These are phyloP conservation scores for Brienomyrus brachyistius DNA, from an alignment of 2,113 vertebrate species.

Conservation along the genomic window DNA sequence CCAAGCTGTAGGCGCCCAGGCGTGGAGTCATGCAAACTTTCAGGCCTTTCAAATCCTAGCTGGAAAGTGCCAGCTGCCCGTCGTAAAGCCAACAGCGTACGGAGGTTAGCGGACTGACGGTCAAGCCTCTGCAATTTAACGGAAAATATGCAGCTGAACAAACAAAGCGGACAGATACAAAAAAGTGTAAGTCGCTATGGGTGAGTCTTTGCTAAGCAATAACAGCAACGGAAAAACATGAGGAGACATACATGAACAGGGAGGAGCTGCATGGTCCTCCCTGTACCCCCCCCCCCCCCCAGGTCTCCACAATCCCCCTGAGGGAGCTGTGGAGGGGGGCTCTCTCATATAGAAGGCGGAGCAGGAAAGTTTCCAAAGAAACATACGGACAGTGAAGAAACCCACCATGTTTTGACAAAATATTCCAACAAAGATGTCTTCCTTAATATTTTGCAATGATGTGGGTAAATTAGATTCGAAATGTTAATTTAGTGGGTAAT, in stretches of 20 bases:
- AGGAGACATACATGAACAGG: neutral
- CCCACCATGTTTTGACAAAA: neutral
- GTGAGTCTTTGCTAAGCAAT: neutral
- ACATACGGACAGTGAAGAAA: neutral
- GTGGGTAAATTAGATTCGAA: neutral
- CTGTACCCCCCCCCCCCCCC: neutral
- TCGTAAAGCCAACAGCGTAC: neutral
- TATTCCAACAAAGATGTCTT: neutral
- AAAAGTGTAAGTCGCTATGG: neutral
- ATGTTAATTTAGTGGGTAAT: constrained; percentile 15
- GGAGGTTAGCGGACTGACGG: neutral
- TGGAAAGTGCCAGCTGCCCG: neutral
- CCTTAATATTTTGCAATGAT: neutral
- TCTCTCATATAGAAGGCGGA: neutral
- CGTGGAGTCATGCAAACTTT: neutral
- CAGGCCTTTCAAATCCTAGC: neutral
- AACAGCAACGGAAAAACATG: neutral
- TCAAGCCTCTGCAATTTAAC: neutral
- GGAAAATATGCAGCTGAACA: neutral
- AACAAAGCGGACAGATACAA: neutral
- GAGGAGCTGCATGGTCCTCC: neutral
- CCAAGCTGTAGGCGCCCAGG: neutral
- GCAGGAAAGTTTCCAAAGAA: neutral
- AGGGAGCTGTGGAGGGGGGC: neutral
- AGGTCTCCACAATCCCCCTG: neutral